phyloP scores from a whole-genome alignment of 2,113 vertebrate genomes.

The Speoplatyrhinus poulsoni region DNA sequence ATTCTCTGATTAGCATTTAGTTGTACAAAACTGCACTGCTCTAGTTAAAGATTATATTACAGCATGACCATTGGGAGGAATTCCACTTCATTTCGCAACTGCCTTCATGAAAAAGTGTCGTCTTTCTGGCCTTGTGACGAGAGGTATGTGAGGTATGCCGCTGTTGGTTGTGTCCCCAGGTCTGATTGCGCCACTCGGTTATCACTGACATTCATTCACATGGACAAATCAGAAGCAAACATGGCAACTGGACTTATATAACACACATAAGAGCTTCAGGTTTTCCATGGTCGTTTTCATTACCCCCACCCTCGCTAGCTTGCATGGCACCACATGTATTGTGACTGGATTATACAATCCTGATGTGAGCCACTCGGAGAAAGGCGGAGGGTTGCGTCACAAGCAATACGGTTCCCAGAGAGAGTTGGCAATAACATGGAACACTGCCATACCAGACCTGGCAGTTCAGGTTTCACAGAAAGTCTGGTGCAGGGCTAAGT shows the following conservation, averaged over 20 bases:
- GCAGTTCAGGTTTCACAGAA: constrained; percentile 52
- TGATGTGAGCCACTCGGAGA: constrained; percentile 42
- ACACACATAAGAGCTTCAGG: constrained; percentile 43
- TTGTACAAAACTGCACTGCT: not conserved
- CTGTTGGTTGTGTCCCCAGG: constrained; percentile 16
- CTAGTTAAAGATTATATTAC: not conserved
- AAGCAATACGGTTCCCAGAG: constrained; percentile 34
- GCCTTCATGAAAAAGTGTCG: constrained; percentile 16
- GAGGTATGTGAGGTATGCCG: constrained; percentile 32
- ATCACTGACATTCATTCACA: constrained; percentile 34
- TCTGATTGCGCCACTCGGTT: constrained; percentile 33
- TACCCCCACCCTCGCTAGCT: constrained; percentile 16
- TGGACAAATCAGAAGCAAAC: constrained; percentile 36
- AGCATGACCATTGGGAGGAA: not conserved
- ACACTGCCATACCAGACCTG: constrained; percentile 28
- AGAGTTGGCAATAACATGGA: constrained; percentile 27
- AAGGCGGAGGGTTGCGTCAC: constrained; percentile 33
- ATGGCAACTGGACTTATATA: constrained; percentile 9
- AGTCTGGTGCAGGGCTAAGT: constrained; percentile 30
- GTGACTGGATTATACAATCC: constrained; percentile 44
- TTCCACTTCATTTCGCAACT: not conserved
- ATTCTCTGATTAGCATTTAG: not conserved
- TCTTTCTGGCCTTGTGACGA: not conserved
- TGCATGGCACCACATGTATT: constrained; percentile 31
- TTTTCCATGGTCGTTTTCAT: constrained; percentile 59